Base-by-base conservation (phyloP, 1,140 invertebrate genomes). In the Branchinecta lindahli region DNA sequence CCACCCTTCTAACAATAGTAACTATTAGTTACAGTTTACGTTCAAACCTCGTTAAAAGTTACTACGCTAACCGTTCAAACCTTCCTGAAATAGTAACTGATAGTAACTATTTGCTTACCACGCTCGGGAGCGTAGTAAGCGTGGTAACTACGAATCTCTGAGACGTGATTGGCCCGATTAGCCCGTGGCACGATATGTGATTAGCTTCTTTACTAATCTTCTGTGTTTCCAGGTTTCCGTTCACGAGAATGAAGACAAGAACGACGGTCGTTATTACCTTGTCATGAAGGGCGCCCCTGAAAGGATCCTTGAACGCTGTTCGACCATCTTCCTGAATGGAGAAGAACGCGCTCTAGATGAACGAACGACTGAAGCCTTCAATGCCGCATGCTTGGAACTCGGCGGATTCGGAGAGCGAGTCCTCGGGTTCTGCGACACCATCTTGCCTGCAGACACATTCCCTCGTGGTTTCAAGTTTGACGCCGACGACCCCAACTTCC, bases 321-420 rank as follows among this genome's bases (percentile, higher is more conserved):
- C 81, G n/a, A 82, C 80, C 20, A 85, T 87, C 47, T 75, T 84
- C 66, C 80, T 85, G 66, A 81, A 85, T 71, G 84, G 85, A 47
- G 77, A 82, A 70, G 82, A 84, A 52, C 75, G 79, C 44, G 75
- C 78, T 8, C 68, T 85, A 68, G 82, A 84, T 74, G 81, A 85
- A 33, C 79, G 81, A 72, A 81, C 83, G 79, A 81, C 80, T 73
- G 78, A 81, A 72, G 77, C 79, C 47, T 87, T 87, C 78, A 83
- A 87, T 72, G 78, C 79, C 72, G 86, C 85, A n/a, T 88, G 87
- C 76, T 76, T 85, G 73, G 84, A 87, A 76, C 77, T 87, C 10
- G 86, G 85, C 74, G 84, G 85, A 71, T 79, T 86, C 70, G 86
- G 86, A 75, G 86, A 87, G 77, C 76, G 85, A 75, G 84, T 86